phyloP scores from a whole-genome alignment of 2,113 vertebrate genomes.

The Bubalus kerabau region DNA sequence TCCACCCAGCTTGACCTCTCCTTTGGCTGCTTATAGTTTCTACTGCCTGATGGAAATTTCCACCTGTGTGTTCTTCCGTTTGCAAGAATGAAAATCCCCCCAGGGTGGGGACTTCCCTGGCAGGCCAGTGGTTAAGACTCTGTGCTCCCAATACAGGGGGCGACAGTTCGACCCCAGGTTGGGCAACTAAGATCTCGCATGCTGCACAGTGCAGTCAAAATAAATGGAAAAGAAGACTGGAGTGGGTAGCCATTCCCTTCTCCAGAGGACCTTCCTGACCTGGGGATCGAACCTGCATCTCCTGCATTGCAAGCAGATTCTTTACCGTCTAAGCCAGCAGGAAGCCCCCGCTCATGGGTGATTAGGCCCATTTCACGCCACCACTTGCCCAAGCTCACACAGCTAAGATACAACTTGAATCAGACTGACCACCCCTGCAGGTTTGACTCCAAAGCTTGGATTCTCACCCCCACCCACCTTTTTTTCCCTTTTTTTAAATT shows the following conservation, averaged over 20 bases:
- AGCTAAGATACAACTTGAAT: background rate
- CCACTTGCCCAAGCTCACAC: background rate
- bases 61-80: background rate
- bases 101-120: background rate
- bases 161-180: accelerated
- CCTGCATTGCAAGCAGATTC: background rate
- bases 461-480: background rate
- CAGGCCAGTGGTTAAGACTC: background rate
- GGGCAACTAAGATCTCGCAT: background rate
- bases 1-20: no score
- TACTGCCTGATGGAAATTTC: background rate
- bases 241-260: background rate
- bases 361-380: background rate
- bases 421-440: background rate
- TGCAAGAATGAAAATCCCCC: background rate
- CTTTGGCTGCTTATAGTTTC: background rate
- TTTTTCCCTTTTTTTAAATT: background rate
- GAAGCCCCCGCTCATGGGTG: background rate
- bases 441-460: background rate
- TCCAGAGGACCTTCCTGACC: background rate
- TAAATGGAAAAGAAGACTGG: background rate
- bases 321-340: background rate
- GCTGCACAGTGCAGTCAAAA: background rate
- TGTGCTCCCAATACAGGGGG: background rate
- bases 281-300: background rate